Evolutionary conservation across 2,888 invertebrate genomes (phyloP).

Genomic region (Eupeodes luniger): DNA sequence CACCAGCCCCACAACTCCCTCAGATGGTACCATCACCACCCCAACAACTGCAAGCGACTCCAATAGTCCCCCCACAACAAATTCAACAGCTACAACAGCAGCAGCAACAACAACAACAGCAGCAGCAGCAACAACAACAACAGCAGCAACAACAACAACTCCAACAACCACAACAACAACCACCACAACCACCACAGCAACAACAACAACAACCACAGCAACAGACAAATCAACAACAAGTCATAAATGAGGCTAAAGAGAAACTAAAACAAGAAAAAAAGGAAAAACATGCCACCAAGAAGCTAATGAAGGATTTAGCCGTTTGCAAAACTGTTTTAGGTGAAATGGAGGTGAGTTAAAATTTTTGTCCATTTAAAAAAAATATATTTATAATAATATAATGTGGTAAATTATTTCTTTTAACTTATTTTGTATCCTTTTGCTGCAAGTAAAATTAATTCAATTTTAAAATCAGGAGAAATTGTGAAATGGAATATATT

Average conservation of each 20-base stretch:
- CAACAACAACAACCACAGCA: conserved; percentile 50
- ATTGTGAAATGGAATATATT: conserved; percentile 15
- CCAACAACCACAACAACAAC: conserved; percentile 45
- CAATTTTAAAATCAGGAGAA: background rate
- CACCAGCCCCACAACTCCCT: conserved; percentile 26
- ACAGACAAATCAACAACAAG: conserved; percentile 77
- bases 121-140: conserved; percentile 73
- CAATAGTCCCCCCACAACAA: conserved; percentile 34
- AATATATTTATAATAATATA: background rate
- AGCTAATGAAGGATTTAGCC: conserved; percentile 90
- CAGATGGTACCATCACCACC: conserved; percentile 67
- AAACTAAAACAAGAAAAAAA: conserved; percentile 84
- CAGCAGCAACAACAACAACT: conserved; percentile 19
- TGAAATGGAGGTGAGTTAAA: conserved; percentile 90
- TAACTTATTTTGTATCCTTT: conserved; percentile 6
- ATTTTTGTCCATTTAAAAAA: background rate
- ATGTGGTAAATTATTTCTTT: conserved; percentile 10
- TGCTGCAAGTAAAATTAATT: conserved; percentile 30
- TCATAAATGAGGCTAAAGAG: conserved; percentile 83
- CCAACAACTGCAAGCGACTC: conserved; percentile 54
- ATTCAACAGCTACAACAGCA: conserved; percentile 57
- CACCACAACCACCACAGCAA: conserved; percentile 35
- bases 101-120: conserved; percentile 55
- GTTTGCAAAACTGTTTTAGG: conserved; percentile 92
- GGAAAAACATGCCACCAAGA: conserved; percentile 85